Evolutionary conservation across 2,113 vertebrate genomes (phyloP).

Genomic region (Lasiurus borealis): DNA sequence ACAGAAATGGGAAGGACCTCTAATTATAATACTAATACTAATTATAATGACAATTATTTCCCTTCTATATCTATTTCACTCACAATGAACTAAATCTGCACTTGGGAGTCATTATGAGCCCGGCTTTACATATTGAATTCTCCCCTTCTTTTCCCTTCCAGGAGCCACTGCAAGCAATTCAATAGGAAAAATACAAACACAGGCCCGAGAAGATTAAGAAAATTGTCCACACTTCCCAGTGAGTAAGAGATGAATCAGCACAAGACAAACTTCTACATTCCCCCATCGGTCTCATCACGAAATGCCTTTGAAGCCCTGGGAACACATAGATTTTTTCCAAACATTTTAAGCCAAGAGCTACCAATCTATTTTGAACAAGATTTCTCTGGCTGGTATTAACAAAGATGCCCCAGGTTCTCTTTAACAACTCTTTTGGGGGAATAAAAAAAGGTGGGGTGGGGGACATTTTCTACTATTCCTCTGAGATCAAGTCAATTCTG

Average conservation of each 20-base stretch:
- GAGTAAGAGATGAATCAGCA: not conserved
- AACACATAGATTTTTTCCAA: conserved; percentile 35
- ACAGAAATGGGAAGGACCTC: not conserved
- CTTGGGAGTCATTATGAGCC: not conserved
- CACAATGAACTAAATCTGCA: not conserved
- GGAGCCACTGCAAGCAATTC: not conserved
- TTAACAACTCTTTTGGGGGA: not conserved
- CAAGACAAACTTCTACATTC: not conserved
- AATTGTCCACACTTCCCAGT: not conserved
- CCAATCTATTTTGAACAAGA: not conserved
- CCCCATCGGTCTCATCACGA: not conserved
- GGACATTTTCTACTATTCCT: not conserved
- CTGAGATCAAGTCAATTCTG: not conserved
- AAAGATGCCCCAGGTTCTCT: not conserved
- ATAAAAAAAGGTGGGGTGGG: too few relatives aligned
- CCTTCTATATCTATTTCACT: not conserved
- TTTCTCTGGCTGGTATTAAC: not conserved
- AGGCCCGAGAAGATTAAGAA: not conserved
- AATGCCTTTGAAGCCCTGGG: conserved; percentile 1
- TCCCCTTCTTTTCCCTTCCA: not conserved
- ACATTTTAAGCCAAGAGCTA: conserved; percentile 45
- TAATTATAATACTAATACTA: too few relatives aligned
- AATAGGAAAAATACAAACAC: not conserved
- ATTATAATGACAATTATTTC: not conserved
- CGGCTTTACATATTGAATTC: not conserved